Evolutionary conservation across 1,140 invertebrate species (phyloP).

Genomic region (Marisa cornuarietis): DNA sequence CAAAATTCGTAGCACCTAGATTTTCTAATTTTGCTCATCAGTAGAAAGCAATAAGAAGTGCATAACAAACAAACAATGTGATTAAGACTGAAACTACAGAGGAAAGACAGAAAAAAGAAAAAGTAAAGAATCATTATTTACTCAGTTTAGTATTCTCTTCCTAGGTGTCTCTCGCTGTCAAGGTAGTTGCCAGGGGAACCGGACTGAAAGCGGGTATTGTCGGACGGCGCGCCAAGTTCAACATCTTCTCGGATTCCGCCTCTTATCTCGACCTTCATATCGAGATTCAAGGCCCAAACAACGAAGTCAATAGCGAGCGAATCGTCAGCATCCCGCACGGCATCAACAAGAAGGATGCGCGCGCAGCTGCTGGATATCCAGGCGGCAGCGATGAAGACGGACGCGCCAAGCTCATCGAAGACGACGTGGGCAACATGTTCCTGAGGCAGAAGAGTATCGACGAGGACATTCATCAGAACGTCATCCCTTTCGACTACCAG

Average conservation of each 20-base stretch:
- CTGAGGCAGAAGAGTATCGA: slow-evolving; percentile 50
- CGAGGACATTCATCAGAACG: slow-evolving; percentile 32
- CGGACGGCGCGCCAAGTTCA: slow-evolving; percentile 54
- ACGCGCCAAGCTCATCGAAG: slow-evolving; percentile 25
- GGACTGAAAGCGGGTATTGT: slow-evolving; percentile 55
- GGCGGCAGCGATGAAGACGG: slow-evolving; percentile 35
- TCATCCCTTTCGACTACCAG: slow-evolving; percentile 52
- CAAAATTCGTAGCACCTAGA: too few relatives aligned
- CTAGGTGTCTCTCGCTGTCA: slow-evolving; percentile 12
- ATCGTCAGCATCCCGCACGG: slow-evolving; percentile 37
- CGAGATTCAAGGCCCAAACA: slow-evolving; percentile 52
- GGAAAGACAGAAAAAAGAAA: too few relatives aligned
- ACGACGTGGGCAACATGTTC: slow-evolving; percentile 47
- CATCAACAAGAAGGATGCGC: background rate
- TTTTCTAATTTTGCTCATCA: too few relatives aligned
- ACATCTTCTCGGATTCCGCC: slow-evolving; percentile 45
- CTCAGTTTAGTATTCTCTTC: too few relatives aligned
- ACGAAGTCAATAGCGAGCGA: slow-evolving; percentile 50
- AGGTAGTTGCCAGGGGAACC: slow-evolving; percentile 44
- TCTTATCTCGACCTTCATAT: slow-evolving; percentile 49
- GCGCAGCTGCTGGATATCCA: slow-evolving; percentile 19
- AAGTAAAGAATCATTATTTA: too few relatives aligned
- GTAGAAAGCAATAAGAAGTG: too few relatives aligned
- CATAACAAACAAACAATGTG: too few relatives aligned
- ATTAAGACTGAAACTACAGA: too few relatives aligned